Conservation (phyloP, 92 coral and sea anemone genomes). For the Blastomussa wellsi region DNA sequence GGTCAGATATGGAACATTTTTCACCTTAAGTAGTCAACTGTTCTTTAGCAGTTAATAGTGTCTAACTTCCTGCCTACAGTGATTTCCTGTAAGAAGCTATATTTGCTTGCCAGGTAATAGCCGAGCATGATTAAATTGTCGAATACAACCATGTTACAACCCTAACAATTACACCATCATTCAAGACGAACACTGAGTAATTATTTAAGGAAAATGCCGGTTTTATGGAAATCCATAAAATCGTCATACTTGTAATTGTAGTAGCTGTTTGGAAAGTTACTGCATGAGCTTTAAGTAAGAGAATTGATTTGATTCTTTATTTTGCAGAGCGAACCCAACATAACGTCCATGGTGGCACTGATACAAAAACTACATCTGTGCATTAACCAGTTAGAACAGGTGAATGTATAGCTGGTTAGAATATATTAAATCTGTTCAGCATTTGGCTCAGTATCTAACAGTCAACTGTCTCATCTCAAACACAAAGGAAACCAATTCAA, state of each 20-base stretch:
- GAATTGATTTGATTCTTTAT: slow-evolving; percentile 10
- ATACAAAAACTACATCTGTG: slow-evolving; percentile 91
- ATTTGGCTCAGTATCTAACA: too few species aligned
- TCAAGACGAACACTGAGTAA: neutral
- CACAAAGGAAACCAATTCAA: too few species aligned
- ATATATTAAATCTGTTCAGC: neutral
- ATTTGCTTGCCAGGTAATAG: too few species aligned
- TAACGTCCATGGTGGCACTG: slow-evolving; percentile 68
- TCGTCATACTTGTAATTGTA: neutral
- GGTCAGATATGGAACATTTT: too few species aligned
- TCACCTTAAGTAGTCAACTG: too few species aligned
- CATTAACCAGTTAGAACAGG: slow-evolving; percentile 96
- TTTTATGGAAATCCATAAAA: too few species aligned
- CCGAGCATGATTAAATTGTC: too few species aligned
- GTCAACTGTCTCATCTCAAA: too few species aligned
- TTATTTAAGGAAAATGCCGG: too few species aligned
- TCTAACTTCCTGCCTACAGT: too few species aligned
- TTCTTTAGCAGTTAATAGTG: too few species aligned
- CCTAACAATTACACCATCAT: neutral
- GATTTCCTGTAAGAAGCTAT: too few species aligned
- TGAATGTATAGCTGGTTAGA: neutral
- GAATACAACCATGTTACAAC: neutral
- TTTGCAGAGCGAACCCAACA: slow-evolving; percentile 70
- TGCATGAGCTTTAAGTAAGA: neutral
- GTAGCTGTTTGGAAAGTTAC: neutral